Evolutionary conservation across 2,797 vertebrate genomes (phyloP).

Genomic region (Peromyscus aztecus): DNA sequence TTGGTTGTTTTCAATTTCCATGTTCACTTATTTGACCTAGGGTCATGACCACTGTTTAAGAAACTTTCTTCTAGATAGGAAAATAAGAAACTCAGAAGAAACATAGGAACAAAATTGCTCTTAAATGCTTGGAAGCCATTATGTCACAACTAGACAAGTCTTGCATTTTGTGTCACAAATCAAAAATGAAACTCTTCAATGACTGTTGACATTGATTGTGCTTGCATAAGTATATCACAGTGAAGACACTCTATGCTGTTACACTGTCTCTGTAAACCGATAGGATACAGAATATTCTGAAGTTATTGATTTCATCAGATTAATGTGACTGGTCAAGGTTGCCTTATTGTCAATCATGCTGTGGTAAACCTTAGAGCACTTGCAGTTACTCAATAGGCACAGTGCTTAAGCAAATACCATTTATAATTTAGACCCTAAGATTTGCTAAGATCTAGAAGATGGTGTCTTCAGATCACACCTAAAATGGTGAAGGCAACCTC

Average conservation of each 20-base stretch:
- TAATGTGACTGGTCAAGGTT: not conserved
- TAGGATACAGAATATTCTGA: not conserved
- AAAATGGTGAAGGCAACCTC: not conserved
- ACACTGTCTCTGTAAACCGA: not conserved
- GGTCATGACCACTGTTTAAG: too few relatives aligned
- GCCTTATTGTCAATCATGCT: not conserved
- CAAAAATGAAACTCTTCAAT: not conserved
- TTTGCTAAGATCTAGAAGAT: not conserved
- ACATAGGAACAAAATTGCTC: not conserved
- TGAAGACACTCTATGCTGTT: not conserved
- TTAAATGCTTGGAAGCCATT: not conserved
- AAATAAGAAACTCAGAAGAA: not conserved
- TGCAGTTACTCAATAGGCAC: not conserved
- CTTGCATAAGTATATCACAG: not conserved
- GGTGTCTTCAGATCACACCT: not conserved
- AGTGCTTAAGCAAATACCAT: not conserved
- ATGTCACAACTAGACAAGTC: not conserved
- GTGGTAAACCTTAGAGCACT: not conserved
- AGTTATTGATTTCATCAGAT: not conserved
- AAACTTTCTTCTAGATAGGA: not conserved
- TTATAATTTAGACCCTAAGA: not conserved
- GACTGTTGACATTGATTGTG: not conserved
- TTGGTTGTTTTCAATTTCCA: not conserved
- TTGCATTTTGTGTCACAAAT: constrained; percentile 1
- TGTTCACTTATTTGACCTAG: not conserved